Evolutionary conservation across 2,888 invertebrate genomes (phyloP).

Genomic region (Chesias legatella): DNA sequence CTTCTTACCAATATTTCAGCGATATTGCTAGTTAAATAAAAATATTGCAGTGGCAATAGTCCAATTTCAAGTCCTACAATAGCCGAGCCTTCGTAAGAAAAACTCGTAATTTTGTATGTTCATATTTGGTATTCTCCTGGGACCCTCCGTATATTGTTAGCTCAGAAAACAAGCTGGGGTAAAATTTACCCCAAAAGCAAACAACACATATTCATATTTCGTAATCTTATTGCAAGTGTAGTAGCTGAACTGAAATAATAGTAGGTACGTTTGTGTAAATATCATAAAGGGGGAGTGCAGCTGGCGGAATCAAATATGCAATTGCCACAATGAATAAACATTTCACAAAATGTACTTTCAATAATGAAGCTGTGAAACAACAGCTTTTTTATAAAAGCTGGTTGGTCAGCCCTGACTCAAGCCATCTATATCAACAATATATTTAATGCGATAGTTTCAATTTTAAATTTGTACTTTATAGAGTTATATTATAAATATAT

Average conservation of each 20-base stretch:
- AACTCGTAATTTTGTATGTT: conserved; percentile 3
- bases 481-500: too few relatives aligned
- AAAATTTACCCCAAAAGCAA: conserved; percentile 23
- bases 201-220: conserved; percentile 43
- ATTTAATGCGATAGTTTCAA: too few relatives aligned
- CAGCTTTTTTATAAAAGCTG: background rate
- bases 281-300: conserved; percentile 25
- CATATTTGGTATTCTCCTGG: conserved; percentile 14
- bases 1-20: conserved; percentile 14
- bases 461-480: too few relatives aligned
- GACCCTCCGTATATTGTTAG: conserved; percentile 24
- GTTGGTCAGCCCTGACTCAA: too few relatives aligned
- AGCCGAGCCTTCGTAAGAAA: conserved; percentile 1
- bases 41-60: conserved; percentile 15
- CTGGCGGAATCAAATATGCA: conserved; percentile 25
- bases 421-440: too few relatives aligned
- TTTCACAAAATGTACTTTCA: conserved; percentile 18
- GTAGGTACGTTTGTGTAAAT: conserved; percentile 38
- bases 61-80: conserved; percentile 10
- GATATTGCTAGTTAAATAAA: conserved; percentile 22
- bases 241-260: conserved; percentile 34
- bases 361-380: conserved; percentile 16
- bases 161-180: conserved; percentile 24
- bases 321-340: conserved; percentile 23
- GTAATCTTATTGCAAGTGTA: conserved; percentile 41